A percentile compares a stretch with the other conserved stretches of the same genome.
Evolutionary conservation across 1,140 invertebrate genomes (phyloP).

Genomic region (Drosophila watanabei): DNA sequence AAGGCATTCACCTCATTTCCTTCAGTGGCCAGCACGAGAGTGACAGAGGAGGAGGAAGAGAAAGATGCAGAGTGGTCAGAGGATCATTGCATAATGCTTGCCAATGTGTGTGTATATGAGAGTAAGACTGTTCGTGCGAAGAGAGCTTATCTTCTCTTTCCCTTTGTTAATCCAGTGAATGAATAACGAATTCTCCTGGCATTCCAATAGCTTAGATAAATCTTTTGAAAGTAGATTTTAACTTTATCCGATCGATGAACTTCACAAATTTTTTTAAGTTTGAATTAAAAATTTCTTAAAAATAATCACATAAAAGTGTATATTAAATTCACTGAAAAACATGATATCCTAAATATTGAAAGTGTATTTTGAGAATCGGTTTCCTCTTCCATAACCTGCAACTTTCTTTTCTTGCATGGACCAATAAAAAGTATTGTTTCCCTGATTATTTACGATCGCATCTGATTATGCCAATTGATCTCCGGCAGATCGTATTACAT

Average conservation of each 20-base stretch:
- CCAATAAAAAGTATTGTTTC: constrained; percentile 19
- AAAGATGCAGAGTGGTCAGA: constrained; percentile 17
- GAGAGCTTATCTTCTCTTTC: constrained; percentile 16
- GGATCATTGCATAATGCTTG: constrained; percentile 41
- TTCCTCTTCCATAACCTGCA: neutral
- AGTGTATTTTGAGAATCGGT: constrained; percentile 5
- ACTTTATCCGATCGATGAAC: neutral
- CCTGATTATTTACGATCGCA: constrained; percentile 27
- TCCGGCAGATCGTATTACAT: constrained; percentile 12
- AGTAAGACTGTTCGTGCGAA: neutral
- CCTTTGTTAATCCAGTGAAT: constrained; percentile 2
- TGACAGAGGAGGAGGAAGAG: too few species aligned
- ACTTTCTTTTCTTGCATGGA: constrained; percentile 37
- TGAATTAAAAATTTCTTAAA: too few species aligned
- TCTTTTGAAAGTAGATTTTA: neutral
- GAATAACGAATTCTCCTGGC: neutral
- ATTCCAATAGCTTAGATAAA: too few species aligned
- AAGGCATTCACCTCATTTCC: constrained; percentile 78
- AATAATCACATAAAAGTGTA: neutral
- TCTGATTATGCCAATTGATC: constrained; percentile 32
- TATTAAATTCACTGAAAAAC: neutral
- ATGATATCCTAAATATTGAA: neutral
- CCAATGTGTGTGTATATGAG: neutral
- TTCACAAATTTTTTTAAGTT: neutral
- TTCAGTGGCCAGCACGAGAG: constrained; percentile 19